Base-by-base conservation (phyloP, 1,140 invertebrate genomes). In the Steinernema khuongi region DNA sequence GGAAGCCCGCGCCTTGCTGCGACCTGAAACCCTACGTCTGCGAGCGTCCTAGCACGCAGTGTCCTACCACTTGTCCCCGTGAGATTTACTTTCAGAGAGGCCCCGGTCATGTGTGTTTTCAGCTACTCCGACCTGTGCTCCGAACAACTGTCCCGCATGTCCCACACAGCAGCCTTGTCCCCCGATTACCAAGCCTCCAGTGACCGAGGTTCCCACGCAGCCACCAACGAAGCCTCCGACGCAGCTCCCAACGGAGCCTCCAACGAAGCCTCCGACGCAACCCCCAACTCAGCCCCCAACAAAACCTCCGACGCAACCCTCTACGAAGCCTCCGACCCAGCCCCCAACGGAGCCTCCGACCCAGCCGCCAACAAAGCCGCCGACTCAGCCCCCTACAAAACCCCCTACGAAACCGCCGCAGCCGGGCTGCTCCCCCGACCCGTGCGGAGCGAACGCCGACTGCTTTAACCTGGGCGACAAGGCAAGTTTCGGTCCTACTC, bases 401-500 rank as follows among this genome's bases (percentile, higher is more conserved):
- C 7, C 7, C 7, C 7, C 36, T 7, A 41, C 7, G 7, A 7
- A 41, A 11, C 50, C 50, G 14, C 50, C 50, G 7, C 11, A 2
- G 11, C 50, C 50, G 4, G 22, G 22, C 11, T 60, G 50, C 50
- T 7, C 14, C 50, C 50, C 50, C 14, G 26, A 60, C 19, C 50
- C 50, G 4, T 60, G 50, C 50, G 50, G 50, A 60, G 50, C 50
- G 11, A 60, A 60, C 50, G 50, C 50, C 50, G 50, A 60, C 50
- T 60, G 50, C 50, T 60, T 60, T 22, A 26, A 60, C 11, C 14
- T 60, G 14, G 50, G 50, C 11, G 26, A 11, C 50, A 11, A 7
- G 7, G 36, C n/a, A 41, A 41, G 36, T 41, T 41, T n/a, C 36
- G 7, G n/a, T 11, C 7, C 7, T 41, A 7, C 36, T n/a, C 36